phyloP scores from a whole-genome alignment of 2,113 vertebrate genomes.

The Nycticryphes semicollaris region DNA sequence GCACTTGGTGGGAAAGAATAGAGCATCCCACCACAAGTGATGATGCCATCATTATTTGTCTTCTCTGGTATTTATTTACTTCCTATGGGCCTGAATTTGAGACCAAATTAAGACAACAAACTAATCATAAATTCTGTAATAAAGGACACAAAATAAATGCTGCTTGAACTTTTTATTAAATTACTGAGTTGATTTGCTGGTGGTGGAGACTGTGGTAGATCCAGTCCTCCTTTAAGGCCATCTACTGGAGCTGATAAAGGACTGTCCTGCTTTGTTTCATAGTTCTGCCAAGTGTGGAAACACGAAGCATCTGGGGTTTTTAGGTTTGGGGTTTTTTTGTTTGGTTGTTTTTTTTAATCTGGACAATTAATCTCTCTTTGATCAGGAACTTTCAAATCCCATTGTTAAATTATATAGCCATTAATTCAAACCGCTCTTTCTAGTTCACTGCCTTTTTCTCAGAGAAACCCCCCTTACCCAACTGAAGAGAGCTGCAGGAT shows the following conservation, averaged over 20 bases:
- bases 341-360: neutral
- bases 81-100: neutral
- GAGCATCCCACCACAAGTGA: neutral
- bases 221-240: neutral
- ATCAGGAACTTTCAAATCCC: neutral
- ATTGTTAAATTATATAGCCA: neutral
- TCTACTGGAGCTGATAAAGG: neutral
- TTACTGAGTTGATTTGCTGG: neutral
- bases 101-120: neutral
- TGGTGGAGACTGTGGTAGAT: neutral
- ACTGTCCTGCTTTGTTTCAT: neutral
- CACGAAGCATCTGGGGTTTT: slow-evolving; percentile 21
- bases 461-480: neutral
- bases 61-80: neutral
- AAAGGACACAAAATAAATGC: neutral
- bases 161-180: neutral
- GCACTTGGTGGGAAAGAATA: neutral
- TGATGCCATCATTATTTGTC: neutral
- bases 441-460: neutral
- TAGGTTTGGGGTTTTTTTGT: too few relatives aligned
- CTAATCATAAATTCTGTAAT: neutral
- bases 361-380: slow-evolving; percentile 3
- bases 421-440: slow-evolving; percentile 1
- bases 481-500: neutral
- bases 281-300: neutral